Conservation (phyloP, 2,797 vertebrate genomes). For the Mionectes olivaceus region DNA sequence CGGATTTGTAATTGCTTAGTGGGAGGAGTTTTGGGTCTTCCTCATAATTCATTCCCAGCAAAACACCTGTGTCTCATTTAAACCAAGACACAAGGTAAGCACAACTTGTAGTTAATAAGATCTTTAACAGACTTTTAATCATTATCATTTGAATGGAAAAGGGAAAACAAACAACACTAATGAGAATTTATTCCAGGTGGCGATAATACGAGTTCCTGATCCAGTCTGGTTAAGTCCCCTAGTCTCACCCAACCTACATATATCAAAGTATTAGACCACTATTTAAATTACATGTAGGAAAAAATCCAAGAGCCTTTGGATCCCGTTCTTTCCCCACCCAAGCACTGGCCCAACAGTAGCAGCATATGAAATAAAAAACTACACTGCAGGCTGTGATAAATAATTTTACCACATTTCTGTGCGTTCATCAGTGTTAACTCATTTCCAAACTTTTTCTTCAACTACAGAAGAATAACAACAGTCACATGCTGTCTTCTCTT, state of each 20-base stretch:
- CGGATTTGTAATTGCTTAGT: no score
- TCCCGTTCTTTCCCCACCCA: neutral
- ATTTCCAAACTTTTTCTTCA: neutral
- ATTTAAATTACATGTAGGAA: neutral
- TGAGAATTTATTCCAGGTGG: neutral
- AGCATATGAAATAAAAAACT: neutral
- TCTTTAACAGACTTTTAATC: neutral
- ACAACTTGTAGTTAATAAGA: neutral
- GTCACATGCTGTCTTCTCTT: neutral
- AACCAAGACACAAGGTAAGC: neutral
- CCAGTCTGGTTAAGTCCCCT: neutral
- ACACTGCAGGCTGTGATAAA: neutral
- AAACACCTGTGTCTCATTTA: no score
- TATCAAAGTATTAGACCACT: neutral
- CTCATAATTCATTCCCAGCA: no score
- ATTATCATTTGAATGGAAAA: neutral
- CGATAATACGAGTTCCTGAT: neutral
- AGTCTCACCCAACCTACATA: neutral
- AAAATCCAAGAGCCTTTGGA: neutral
- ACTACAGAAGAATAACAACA: neutral
- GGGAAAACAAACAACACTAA: neutral
- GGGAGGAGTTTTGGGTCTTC: no score
- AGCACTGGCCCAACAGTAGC: neutral
- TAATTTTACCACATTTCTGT: neutral
- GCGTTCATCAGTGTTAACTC: neutral